Base-by-base conservation (phyloP, 2,113 vertebrate species). In the Erpornis zantholeuca region DNA sequence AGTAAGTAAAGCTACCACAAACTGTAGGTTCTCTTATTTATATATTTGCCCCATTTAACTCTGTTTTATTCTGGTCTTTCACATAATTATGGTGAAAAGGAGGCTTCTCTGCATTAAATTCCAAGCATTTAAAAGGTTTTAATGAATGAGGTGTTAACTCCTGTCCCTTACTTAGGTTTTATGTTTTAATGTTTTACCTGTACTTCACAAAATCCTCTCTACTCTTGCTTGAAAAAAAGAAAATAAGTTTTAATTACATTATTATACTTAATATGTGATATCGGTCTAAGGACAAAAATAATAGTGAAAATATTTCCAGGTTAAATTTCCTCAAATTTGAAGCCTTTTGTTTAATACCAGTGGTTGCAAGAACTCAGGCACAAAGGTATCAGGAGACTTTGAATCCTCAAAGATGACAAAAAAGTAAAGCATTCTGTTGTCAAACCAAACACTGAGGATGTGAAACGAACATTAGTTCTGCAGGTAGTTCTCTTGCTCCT, bases 1-100 rank as follows among this genome's bases (percentile, higher is more conserved):
- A 96, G 92, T 90, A 96, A 96, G 88, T 86, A 96, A 96, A 90
- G 64, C 92, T 95, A 96, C 96, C 94, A 3, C 96, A 96, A 96
- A 93, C 76, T 92, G 64, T 66, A 88, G 80, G 52, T 57, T 96
- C 68, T 86, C 69, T 84, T 96, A 92, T 97, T 96, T 97, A 75
- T 96, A 50, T 82, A 92, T 92, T 96, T 97, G 90, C 88, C 36
- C 72, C 90, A 93, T 95, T 97, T 96, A 96, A 82, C 60, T 94
- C 64, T 56, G 18, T 90, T 95, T 96, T 93, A 76, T 93, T 96
- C 85, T 97, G 79, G 54, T 84, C 82, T 95, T 93, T 92, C 80
- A 86, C 52, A 22, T 90, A 92, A 92, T 94, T 94, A 86, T 24
- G 60, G 60, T 88, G 69, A 75, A 94, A 96, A 94, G 16, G 66